Evolutionary conservation across 2,797 vertebrate genomes (phyloP), one percentile per base, ranked within the genome.

Genomic region (Spinus pinus): DNA sequence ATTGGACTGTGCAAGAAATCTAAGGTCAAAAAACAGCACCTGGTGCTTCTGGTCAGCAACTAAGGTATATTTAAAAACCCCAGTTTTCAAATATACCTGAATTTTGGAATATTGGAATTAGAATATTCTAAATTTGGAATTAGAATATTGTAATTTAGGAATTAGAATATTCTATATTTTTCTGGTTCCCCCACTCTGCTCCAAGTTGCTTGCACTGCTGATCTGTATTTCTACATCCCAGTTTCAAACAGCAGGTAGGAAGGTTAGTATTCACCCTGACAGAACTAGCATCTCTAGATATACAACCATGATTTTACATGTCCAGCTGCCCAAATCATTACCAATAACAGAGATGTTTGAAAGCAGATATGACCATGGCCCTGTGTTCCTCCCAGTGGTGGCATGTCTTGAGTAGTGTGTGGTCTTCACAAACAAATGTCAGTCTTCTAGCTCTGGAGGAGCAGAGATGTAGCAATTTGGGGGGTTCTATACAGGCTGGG

Each of bases 151-250:
- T 39, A 39, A 39, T 39, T 39, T 39, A 13, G 37, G 15, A 69
- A 75, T 54, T 28, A 49, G 6, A 25, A 57, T 2, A 2, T 12
- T 58, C 18, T 10, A 56, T 14, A 57, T 70, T 87, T 73, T 30
- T 70, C 24, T 3, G 1, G 19, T 49, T 80, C 80, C n/a, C 22
- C 7, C 24, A 35, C 9, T 16, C 4, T 3, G 2, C 44, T 58
- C 14, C 0, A 0, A 58, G 17, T 16, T 2, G 0, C 25, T 22
- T 72, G 10, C 4, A 12, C 12, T 0, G 0, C 19, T 70, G 37
- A 25, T 30, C 19, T 69, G 1, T 9, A 7, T 57, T 89, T 81
- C 47, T 61, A 44, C 6, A 46, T 28, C 13, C 8, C 15, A 47
- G 2, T 24, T 90, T 42, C 66, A 60, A 31, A 12, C 7, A 81